Evolutionary conservation across 1,140 invertebrate genomes (phyloP), one percentile per base, ranked within the genome.

Genomic region (Varroa destructor): DNA sequence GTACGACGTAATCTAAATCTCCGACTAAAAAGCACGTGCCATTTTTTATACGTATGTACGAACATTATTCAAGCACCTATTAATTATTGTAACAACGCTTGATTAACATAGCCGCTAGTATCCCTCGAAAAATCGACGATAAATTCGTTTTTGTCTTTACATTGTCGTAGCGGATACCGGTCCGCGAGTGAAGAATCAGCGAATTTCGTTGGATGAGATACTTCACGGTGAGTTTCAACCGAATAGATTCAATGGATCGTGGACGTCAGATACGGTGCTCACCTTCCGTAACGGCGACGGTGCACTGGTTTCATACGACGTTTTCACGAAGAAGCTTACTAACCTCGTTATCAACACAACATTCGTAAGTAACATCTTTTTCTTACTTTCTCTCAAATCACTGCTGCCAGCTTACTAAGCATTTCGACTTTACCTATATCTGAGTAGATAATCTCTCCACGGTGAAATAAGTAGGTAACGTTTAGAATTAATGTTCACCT

Each of bases 211-310:
- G 36, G 61, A 67, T 40, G 61, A 67, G 46, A 25, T 25, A 14
- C 36, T 67, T 12, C 14, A 40, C 8, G 61, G 61, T 36, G 37
- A 40, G 14, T 67, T 67, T 8, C 61, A 67, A 2, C 61, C 61
- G 14, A 67, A 67, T 8, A 25, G 40, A 40, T 67, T 36, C 8
- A 67, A 67, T 37, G 61, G 61, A 14, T 1, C 61, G 12, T 67
- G 61, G 61, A 67, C 61, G 61, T 67, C 61, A 67, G 61, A 67
- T 37, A 67, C 61, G 40, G 61, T 67, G 40, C 61, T 67, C 37
- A 67, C 37, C 12, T 67, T 67, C 61, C 40, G 61, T 43, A 12
- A 46, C 14, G 61, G 61, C 40, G 46, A 67, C 12, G 61, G 37
- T 12, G 61, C 40, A 14, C 61, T 67, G 14, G 61, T 67, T 40